These are phyloP conservation scores for Drosophila saltans DNA, from an alignment of 1,140 invertebrate genomes.

Conservation along the genomic window DNA sequence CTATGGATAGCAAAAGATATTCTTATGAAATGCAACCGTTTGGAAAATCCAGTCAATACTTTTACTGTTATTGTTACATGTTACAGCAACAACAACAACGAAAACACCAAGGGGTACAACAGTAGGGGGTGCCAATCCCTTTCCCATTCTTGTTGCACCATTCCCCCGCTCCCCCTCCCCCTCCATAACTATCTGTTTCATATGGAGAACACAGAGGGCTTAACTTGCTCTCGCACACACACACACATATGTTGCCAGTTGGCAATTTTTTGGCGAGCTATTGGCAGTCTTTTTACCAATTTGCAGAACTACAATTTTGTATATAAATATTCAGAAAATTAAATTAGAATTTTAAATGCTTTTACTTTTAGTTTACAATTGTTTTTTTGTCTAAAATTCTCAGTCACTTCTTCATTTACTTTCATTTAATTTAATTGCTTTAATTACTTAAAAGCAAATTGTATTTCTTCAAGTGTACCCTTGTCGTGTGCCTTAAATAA, in stretches of 20 bases:
- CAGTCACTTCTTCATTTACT: background rate
- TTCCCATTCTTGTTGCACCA: no score
- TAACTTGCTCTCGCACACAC: constrained; percentile 21
- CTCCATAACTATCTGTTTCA: background rate
- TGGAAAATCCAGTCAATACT: constrained; percentile 81
- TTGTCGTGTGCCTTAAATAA: constrained; percentile 54
- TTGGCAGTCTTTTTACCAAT: constrained; percentile 64
- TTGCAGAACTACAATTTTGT: constrained; percentile 36
- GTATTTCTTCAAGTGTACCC: background rate
- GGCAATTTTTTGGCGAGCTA: constrained; percentile 43
- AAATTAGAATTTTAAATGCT: no score
- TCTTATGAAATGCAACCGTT: constrained; percentile 78
- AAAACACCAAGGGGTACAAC: background rate
- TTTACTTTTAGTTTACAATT: background rate
- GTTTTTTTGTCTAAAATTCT: background rate
- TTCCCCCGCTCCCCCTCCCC: no score
- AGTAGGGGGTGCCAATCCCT: background rate
- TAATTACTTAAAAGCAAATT: background rate
- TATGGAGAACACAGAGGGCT: constrained; percentile 10
- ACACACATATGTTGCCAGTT: constrained; percentile 56
- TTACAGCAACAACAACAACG: constrained; percentile 41
- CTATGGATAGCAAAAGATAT: constrained; percentile 17
- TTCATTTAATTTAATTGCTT: background rate
- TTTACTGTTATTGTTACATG: constrained; percentile 79
- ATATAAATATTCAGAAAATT: no score